Evolutionary conservation across 2,888 invertebrate genomes (phyloP).

Genomic region (Monoplex corrugatus): DNA sequence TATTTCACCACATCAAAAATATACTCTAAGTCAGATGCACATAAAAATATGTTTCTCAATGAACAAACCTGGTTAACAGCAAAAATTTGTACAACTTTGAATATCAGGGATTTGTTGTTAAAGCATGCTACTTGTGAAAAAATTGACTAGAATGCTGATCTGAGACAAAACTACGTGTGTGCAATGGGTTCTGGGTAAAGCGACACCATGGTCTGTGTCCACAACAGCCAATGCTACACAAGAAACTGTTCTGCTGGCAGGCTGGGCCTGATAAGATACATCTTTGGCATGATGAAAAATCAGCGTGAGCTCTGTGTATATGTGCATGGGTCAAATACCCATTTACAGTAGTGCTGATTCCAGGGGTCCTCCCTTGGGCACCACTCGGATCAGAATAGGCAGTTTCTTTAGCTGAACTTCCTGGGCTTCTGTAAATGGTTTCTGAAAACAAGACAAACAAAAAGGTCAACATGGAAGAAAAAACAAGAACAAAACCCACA

Average conservation of each 20-base stretch:
- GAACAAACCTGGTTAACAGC: background rate
- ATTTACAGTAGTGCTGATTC: constrained; percentile 22
- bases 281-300: constrained; percentile 35
- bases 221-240: constrained; percentile 30
- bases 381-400: constrained; percentile 40
- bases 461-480: background rate
- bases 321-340: background rate
- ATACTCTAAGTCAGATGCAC: background rate
- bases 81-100: background rate
- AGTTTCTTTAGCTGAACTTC: constrained; percentile 44
- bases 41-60: background rate
- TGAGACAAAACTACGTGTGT: background rate
- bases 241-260: background rate
- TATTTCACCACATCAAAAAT: background rate
- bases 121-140: background rate
- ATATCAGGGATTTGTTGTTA: constrained; percentile 1
- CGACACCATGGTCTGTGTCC: constrained; percentile 9
- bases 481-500: background rate
- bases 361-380: constrained; percentile 48
- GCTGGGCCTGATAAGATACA: constrained; percentile 26
- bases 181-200: background rate
- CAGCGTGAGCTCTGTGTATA: background rate
- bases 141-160: constrained; percentile 34
- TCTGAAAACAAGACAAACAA: constrained; percentile 12
- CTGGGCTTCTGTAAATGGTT: constrained; percentile 11